Evolutionary conservation across 2,797 vertebrate genomes (phyloP), one percentile per base, ranked within the genome.

Genomic region (Micromesistius poutassou): DNA sequence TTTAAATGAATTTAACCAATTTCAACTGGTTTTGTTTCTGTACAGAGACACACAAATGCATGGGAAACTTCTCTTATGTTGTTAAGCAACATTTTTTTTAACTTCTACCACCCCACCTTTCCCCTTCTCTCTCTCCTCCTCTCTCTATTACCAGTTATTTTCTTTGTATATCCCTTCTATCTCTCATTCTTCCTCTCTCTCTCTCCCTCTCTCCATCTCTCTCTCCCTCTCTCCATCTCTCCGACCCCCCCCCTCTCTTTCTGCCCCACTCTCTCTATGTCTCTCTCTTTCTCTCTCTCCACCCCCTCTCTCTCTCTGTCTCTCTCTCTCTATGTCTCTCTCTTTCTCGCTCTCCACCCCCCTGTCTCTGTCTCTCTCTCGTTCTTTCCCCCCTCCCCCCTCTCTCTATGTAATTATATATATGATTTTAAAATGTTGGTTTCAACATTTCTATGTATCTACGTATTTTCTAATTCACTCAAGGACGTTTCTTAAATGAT

Each of bases 401-500:
- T 46, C 70, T 31, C 13, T 71, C 70, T 71, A 19, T 77, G 4
- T 74, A 70, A 81, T 74, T 80, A 84, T 80, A 74, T 73, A 76
- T 86, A 78, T 28, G 66, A 77, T 86, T 79, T 85, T 73, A 87
- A 87, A 78, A 77, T 82, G 84, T 84, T 84, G 87, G 82, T 84
- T 84, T 84, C 86, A 86, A 85, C 81, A 88, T 88, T 90, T 90
- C 83, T 13, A 79, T 88, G 87, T 88, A 80, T 81, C 50, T 76
- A 87, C 85, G 73, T 88, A 80, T 91, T 92, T 92, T 92, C 86
- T 92, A 55, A 55, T 90, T 89, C 84, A 84, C 78, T 84, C 80
- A 8, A 78, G 81, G 70, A 79, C 70, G 75, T 87, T 89, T 89
- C 83, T 85, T 79, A 88, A 86, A 81, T 4, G 36, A 86, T 75